Evolutionary conservation across 1,140 invertebrate genomes (phyloP), one percentile per base, ranked within the genome.

Genomic region (Zaprionus capensis): DNA sequence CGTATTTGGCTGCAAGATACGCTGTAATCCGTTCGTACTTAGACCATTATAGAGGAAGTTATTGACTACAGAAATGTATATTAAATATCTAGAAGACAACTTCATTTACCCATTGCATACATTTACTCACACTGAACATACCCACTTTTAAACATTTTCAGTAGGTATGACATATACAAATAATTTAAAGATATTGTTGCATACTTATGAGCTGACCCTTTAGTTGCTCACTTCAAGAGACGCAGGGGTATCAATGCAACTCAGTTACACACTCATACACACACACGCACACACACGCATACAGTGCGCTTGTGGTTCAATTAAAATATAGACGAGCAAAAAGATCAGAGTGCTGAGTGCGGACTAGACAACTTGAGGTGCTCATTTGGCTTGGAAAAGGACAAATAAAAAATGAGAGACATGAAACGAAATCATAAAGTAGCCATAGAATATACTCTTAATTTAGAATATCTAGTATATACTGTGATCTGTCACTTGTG

Each of bases 271-370:
- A 61, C 53, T n/a, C 41, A 58, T 31, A 71, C 9, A 56, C 59
- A 49, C 12, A 63, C 38, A 59, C n/a, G n/a, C 61, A 65, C 58
- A 36, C 20, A 36, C 36, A 71, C 4, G 20, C 6, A 55, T 11
- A 44, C 15, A 22, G 12, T 76, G 83, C 74, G 68, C 61, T 75
- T 62, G 78, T 72, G 67, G 75, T 90, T 76, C 85, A 88, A 79
- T 88, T 84, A 84, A 81, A 76, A 86, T 78, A 69, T 64, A 78
- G 70, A 15, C 26, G 55, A 67, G 38, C 38, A 67, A 28, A 58
- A 28, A 74, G 71, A 56, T 20, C 38, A 56, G 59, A 63, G 69
- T 61, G 64, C 67, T 26, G 56, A 34, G 76, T 82, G 82, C 80
- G 56, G 72, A 64, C 67, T 75, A 71, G 53, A 75, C 72, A 75